Evolutionary conservation across 2,113 vertebrate genomes (phyloP).

Genomic region (Junco hyemalis): DNA sequence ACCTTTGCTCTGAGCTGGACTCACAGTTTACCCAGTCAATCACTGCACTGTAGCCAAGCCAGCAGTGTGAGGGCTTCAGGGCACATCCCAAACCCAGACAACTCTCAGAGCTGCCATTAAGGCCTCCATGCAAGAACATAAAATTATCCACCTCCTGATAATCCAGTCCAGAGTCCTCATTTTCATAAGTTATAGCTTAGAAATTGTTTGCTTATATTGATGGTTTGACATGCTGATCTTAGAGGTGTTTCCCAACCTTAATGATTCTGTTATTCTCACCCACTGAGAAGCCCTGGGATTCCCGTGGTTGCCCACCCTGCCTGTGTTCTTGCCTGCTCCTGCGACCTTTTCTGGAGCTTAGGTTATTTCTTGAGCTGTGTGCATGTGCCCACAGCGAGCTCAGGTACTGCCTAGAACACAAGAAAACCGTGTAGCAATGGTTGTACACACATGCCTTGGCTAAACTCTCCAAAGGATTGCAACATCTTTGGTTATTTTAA

Average conservation of each 20-base stretch:
- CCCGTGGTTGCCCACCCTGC: neutral
- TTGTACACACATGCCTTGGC: neutral
- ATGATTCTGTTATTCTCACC: neutral
- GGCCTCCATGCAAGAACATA: rapidly evolving
- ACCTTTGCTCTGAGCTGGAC: neutral
- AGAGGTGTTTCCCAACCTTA: neutral
- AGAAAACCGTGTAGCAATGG: rapidly evolving
- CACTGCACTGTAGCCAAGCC: neutral
- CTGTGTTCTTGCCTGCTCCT: neutral
- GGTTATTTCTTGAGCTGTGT: neutral
- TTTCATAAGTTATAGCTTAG: neutral
- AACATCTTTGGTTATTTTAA: neutral
- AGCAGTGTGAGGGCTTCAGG: neutral
- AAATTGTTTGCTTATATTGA: neutral
- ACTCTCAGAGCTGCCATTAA: neutral
- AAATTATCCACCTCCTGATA: neutral
- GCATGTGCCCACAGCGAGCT: neutral
- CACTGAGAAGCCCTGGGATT: neutral
- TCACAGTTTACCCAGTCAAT: neutral
- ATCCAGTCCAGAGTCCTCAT: neutral
- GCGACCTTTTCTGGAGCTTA: neutral
- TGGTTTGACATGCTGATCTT: neutral
- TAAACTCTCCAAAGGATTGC: neutral
- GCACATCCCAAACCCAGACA: neutral
- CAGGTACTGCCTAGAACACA: neutral